Percentiles rank a stretch among this genome's conserved stretches.
phyloP scores from a whole-genome alignment of 2,113 vertebrate genomes.

The Tinamus guttatus region DNA sequence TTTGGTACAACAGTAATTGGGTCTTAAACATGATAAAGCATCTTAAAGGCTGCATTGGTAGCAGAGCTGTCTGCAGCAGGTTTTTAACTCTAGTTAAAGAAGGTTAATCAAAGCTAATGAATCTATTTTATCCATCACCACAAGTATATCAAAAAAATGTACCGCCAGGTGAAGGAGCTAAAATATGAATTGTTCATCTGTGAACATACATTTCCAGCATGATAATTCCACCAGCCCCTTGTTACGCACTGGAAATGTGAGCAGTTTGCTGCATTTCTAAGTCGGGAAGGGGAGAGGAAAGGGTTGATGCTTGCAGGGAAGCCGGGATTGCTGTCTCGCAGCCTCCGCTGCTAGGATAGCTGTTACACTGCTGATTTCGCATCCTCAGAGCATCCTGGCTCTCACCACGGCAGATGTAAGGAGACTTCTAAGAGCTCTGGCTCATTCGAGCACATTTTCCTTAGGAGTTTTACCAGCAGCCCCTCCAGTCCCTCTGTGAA shows the following conservation, averaged over 20 bases:
- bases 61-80: constrained; percentile 74
- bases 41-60: constrained; percentile 75
- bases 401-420: constrained; percentile 16
- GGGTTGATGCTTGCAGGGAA: neutral
- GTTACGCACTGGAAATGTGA: neutral
- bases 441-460: constrained; percentile 14
- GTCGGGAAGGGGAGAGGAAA: neutral
- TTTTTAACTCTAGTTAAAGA: constrained; percentile 83
- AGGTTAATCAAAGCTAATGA: constrained; percentile 88
- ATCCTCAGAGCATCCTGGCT: constrained; percentile 40
- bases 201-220: constrained; percentile 53
- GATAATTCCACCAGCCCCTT: constrained; percentile 45
- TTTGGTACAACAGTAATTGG: constrained; percentile 83
- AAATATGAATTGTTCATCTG: constrained; percentile 68
- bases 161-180: constrained; percentile 60
- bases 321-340: neutral
- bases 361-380: constrained; percentile 39
- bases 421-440: constrained; percentile 13
- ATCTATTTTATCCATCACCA: constrained; percentile 81
- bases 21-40: constrained; percentile 87
- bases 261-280: constrained; percentile 10
- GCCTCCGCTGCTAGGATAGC: neutral
- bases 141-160: constrained; percentile 70
- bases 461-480: neutral
- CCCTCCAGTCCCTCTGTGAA: neutral